Evolutionary conservation across 1,140 invertebrate genomes (phyloP).

Genomic region (Drosophila ercepeae): DNA sequence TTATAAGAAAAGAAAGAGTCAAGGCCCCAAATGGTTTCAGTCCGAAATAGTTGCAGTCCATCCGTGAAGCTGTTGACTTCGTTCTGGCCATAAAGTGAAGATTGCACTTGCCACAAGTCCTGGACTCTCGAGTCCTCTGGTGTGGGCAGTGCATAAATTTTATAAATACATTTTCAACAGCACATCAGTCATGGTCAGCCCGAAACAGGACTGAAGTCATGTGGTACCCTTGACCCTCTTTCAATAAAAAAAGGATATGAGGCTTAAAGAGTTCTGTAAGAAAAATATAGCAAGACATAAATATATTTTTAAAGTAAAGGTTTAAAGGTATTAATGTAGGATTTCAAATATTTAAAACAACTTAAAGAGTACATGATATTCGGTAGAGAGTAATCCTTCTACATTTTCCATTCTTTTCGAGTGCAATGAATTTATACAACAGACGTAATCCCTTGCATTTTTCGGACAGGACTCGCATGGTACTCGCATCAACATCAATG

Average conservation of each 20-base stretch:
- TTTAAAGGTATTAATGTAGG: neutral
- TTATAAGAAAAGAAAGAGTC: slow-evolving; percentile 31
- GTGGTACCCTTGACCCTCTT: slow-evolving; percentile 2
- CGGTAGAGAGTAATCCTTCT: too few relatives aligned
- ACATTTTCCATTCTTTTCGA: neutral
- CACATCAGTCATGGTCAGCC: slow-evolving; percentile 45
- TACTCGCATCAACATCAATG: slow-evolving; percentile 29
- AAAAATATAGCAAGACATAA: too few relatives aligned
- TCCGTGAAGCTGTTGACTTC: slow-evolving; percentile 33
- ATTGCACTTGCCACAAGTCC: slow-evolving; percentile 41
- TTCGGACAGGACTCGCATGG: slow-evolving; percentile 18
- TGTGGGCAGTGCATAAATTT: slow-evolving; percentile 66
- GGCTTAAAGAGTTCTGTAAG: too few relatives aligned
- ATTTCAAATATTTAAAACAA: neutral
- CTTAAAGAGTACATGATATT: neutral
- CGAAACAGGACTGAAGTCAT: slow-evolving; percentile 18
- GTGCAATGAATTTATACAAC: slow-evolving; percentile 37
- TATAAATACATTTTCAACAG: slow-evolving; percentile 67
- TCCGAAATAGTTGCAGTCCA: slow-evolving; percentile 40
- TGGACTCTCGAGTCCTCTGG: slow-evolving; percentile 37
- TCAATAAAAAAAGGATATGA: neutral
- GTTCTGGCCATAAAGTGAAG: slow-evolving; percentile 41
- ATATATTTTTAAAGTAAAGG: neutral
- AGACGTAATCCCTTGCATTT: slow-evolving; percentile 35
- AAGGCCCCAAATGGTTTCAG: slow-evolving; percentile 29